A percentile compares a stretch with the other conserved stretches of the same genome.
phyloP scores from a whole-genome alignment of 2,888 invertebrate genomes.

The Tortricodes alternella region DNA sequence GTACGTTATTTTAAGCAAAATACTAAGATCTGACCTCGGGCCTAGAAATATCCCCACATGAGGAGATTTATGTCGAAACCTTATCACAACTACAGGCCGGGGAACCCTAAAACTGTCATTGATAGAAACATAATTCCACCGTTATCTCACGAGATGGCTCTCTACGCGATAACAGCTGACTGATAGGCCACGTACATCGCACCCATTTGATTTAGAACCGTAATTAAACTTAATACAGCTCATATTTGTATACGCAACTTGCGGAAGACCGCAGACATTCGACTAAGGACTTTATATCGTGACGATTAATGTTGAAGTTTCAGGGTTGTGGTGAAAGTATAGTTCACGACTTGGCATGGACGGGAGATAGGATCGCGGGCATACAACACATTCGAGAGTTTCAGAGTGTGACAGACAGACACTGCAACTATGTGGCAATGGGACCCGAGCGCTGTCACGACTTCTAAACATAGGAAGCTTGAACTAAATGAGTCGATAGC shows the following conservation, averaged over 20 bases:
- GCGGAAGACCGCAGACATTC: too few species aligned
- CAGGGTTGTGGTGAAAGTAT: background rate
- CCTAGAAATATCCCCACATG: too few species aligned
- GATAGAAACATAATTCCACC: background rate
- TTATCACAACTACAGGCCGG: background rate
- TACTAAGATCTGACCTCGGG: too few species aligned
- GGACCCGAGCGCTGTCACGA: background rate
- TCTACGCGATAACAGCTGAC: slow-evolving; percentile 24
- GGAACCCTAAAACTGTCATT: slow-evolving; percentile 25
- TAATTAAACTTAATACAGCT: background rate
- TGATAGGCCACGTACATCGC: slow-evolving; percentile 2
- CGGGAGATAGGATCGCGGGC: slow-evolving; percentile 10
- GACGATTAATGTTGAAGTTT: too few species aligned
- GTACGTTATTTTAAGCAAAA: too few species aligned
- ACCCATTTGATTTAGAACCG: background rate
- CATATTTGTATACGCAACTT: too few species aligned
- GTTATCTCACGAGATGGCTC: slow-evolving; percentile 22
- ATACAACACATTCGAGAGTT: slow-evolving; percentile 22
- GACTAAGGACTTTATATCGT: too few species aligned
- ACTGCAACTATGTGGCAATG: slow-evolving; percentile 14
- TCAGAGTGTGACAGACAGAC: slow-evolving; percentile 24
- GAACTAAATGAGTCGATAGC: too few species aligned
- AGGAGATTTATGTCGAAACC: background rate
- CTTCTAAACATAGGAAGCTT: too few species aligned
- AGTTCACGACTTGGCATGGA: background rate